These are phyloP conservation scores for Thrips palmi DNA, from an alignment of 1,140 invertebrate species.

Conservation along the genomic window DNA sequence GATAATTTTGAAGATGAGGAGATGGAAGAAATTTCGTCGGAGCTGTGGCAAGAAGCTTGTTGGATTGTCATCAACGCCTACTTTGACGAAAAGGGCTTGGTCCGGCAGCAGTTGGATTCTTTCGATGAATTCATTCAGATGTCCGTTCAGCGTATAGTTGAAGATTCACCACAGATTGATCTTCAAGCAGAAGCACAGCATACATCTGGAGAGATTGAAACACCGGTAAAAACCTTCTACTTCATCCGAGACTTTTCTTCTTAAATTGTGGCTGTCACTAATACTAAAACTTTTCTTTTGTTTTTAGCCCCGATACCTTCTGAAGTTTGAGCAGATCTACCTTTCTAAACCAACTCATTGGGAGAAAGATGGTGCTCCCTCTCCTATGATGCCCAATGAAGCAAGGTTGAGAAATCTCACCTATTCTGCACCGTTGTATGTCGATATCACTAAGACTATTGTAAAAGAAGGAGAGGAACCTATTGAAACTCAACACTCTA, in stretches of 20 bases:
- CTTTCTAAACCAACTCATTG: slow-evolving; percentile 97
- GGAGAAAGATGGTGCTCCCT: slow-evolving; percentile 97
- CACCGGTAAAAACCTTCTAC: slow-evolving; percentile 36
- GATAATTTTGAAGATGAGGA: slow-evolving; percentile 60
- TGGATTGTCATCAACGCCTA: slow-evolving; percentile 99
- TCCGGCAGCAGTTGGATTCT: slow-evolving; percentile 95
- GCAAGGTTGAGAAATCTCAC: slow-evolving; percentile 73
- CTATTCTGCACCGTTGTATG: slow-evolving; percentile 94
- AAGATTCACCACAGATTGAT: slow-evolving; percentile 94
- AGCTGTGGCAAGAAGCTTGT: slow-evolving; percentile 98
- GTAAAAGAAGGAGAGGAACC: slow-evolving; percentile 79
- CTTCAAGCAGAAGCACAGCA: slow-evolving; percentile 95
- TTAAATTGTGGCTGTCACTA: neutral
- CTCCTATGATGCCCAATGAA: slow-evolving; percentile 99
- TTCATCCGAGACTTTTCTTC: neutral
- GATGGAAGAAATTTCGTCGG: slow-evolving; percentile 77
- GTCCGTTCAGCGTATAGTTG: slow-evolving; percentile 97
- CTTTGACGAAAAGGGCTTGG: slow-evolving; percentile 97
- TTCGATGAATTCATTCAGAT: slow-evolving; percentile 99
- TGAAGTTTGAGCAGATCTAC: slow-evolving; percentile 99
- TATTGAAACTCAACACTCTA: slow-evolving; percentile 85
- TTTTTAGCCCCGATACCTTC: slow-evolving; percentile 58
- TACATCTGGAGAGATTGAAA: slow-evolving; percentile 78
- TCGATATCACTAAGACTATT: slow-evolving; percentile 94
- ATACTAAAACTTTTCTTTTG: slow-evolving; percentile 10